Evolutionary conservation across 1,140 invertebrate genomes (phyloP).

Genomic region (Episyrphus balteatus): DNA sequence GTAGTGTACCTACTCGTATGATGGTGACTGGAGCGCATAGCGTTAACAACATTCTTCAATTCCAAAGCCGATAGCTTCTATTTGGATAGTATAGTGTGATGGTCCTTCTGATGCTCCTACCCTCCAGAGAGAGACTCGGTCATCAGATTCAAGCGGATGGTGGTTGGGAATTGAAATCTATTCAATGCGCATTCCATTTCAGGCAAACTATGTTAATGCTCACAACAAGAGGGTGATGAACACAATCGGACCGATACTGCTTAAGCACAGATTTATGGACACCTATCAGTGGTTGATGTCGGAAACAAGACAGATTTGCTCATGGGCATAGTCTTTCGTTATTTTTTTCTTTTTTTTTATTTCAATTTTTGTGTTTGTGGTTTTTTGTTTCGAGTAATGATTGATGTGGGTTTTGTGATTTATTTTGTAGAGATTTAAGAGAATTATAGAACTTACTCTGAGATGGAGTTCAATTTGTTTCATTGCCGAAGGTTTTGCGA

Average conservation of each 20-base stretch:
- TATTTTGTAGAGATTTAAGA: no score
- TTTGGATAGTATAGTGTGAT: background rate
- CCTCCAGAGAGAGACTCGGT: background rate
- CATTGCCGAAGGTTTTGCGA: no score
- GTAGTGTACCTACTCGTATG: background rate
- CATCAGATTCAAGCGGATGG: background rate
- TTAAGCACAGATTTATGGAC: slow-evolving; percentile 44
- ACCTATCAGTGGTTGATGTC: slow-evolving; percentile 58
- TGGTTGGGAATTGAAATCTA: background rate
- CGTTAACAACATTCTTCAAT: background rate
- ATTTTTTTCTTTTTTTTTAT: no score
- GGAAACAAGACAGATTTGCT: slow-evolving; percentile 49
- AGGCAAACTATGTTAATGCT: slow-evolving; percentile 43
- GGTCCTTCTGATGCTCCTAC: background rate
- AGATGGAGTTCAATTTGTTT: no score
- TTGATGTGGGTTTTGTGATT: no score
- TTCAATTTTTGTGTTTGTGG: no score
- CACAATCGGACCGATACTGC: slow-evolving; percentile 53
- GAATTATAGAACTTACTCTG: no score
- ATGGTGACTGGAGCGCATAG: background rate
- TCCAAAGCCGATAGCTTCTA: background rate
- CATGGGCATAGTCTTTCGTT: background rate
- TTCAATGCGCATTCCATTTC: background rate
- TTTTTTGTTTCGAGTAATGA: no score
- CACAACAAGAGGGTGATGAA: slow-evolving; percentile 59